Base-by-base conservation (phyloP, 2,113 vertebrate genomes). In the Megaceryle maxima region DNA sequence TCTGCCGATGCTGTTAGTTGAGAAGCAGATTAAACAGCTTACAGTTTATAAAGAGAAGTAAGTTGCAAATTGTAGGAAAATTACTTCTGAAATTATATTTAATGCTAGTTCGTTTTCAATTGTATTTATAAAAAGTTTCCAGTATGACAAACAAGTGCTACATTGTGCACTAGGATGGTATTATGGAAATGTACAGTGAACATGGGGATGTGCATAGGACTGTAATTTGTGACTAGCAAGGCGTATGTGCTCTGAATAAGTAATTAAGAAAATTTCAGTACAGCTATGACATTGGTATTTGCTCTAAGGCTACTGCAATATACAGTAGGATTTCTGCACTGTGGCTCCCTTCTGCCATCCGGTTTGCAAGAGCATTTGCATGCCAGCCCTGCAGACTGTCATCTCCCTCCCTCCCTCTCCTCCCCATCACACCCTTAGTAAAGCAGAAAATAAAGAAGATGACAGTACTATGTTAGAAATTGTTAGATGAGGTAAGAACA, bases 241-340 rank as follows among this genome's bases (percentile, higher is more conserved):
- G 60, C 26, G 43, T 62, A 53, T 76, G 87, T 94, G 92, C 66
- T 88, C 85, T 81, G 94, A 91, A 84, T 94, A 76, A 80, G 76
- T 19, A 79, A 77, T 72, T 79, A 88, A 59, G 63, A 44, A 69
- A 73, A 56, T 68, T 55, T 41, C n/a, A 50, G 29, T 46, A 9
- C 3, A 72, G 87, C 39, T 80, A 0, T 31, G 67, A 51, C 18
- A 22, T 1, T 25, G 51, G 28, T 66, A 14, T 57, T 80, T 78
- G 24, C 55, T 43, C 25, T 26, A 37, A 69, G 75, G 62, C 66
- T 84, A 7, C 66, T 44, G 69, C 28, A 70, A 4, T 19, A 25
- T 37, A 67, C 72, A 25, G 53, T 14, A 13, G 72, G 75, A 76
- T 69, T 80, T 39, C 63, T 69, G 57, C 67, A 41, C 76, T n/a